These are phyloP conservation scores for Gallirallus australis DNA, from an alignment of 2,797 vertebrate species.

Conservation along the genomic window DNA sequence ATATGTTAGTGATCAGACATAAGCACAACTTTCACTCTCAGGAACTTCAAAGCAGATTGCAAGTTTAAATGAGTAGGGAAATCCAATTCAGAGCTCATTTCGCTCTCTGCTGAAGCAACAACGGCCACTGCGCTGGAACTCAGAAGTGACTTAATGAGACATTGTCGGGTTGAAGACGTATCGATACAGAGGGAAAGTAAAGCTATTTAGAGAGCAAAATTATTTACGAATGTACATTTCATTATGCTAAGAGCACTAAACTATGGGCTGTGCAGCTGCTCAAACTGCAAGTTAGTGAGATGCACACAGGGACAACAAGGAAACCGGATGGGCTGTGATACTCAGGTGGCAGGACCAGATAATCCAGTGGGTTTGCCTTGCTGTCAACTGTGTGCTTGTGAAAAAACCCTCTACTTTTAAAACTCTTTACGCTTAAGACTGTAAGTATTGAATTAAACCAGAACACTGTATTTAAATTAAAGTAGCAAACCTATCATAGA, in stretches of 20 bases:
- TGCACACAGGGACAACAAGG: background rate
- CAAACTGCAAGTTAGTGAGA: background rate
- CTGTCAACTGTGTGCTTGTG: background rate
- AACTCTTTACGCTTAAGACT: background rate
- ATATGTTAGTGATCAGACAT: background rate
- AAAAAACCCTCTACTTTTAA: background rate
- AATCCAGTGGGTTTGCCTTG: background rate
- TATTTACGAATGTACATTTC: background rate
- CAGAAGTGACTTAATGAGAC: background rate
- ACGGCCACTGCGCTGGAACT: background rate
- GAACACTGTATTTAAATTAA: conserved; percentile 1
- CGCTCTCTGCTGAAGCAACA: background rate
- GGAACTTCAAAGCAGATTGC: background rate
- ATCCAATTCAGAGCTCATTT: conserved; percentile 15
- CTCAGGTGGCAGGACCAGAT: background rate
- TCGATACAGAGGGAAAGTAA: background rate
- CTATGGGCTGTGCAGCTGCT: background rate
- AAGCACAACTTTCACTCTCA: background rate
- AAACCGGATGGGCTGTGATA: background rate
- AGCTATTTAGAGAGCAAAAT: background rate
- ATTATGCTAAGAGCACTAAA: background rate
- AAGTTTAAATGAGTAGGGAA: conserved; percentile 5
- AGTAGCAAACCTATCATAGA: background rate
- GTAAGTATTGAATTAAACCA: background rate
- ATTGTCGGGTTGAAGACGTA: background rate